Conservation (phyloP, 2,797 vertebrate species). For the Sebastes elongatus region DNA sequence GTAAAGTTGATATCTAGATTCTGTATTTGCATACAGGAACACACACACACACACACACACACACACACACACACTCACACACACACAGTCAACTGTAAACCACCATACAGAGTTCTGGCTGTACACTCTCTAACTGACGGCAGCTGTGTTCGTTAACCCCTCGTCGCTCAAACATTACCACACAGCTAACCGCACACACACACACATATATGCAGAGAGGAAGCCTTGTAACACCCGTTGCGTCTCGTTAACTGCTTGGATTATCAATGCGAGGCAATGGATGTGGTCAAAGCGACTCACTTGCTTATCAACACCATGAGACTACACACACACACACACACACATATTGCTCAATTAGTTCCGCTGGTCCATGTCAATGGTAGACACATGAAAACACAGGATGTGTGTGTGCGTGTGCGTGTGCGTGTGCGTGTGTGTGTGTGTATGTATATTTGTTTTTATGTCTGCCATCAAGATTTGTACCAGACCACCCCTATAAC, state of each 20-base stretch:
- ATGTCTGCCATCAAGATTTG: constrained; percentile 35
- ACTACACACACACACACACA: constrained; percentile 21
- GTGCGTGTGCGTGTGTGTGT: constrained; percentile 24
- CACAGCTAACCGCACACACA: constrained; percentile 52
- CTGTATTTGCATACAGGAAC: background rate
- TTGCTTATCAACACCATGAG: constrained; percentile 40
- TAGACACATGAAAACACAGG: constrained; percentile 25
- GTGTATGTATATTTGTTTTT: constrained; percentile 44
- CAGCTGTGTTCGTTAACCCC: constrained; percentile 74
- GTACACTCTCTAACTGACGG: constrained; percentile 61
- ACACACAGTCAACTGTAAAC: constrained; percentile 58
- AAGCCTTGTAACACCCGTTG: constrained; percentile 42
- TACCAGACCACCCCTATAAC: constrained; percentile 27
- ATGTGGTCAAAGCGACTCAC: constrained; percentile 38
- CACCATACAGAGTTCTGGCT: constrained; percentile 63
- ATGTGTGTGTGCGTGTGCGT: constrained; percentile 23
- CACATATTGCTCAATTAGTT: background rate
- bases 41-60: constrained; percentile 24
- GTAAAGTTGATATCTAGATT: background rate
- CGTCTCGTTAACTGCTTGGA: constrained; percentile 57
- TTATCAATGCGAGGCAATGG: constrained; percentile 56
- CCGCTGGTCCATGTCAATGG: constrained; percentile 21
- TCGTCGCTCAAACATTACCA: constrained; percentile 61
- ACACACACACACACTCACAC: constrained; percentile 13
- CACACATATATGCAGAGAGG: background rate